These are phyloP conservation scores for Enteromius viviparus DNA, from an alignment of 2,797 vertebrate genomes.

Conservation along the genomic window DNA sequence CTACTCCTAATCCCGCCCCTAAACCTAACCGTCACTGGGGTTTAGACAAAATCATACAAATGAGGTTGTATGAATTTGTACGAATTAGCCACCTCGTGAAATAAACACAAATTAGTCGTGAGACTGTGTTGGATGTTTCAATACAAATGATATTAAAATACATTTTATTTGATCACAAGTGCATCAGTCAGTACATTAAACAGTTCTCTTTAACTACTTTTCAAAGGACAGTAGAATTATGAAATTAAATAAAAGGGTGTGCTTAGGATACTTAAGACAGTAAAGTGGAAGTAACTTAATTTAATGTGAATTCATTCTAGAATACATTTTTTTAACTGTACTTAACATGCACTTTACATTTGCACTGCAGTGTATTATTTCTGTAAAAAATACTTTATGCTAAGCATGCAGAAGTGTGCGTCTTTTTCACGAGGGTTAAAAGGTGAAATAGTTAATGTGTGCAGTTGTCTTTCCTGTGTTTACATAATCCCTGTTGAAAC, in stretches of 20 bases:
- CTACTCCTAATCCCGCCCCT: too few species aligned
- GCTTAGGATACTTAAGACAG: not conserved
- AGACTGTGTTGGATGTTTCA: not conserved
- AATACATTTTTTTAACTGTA: not conserved
- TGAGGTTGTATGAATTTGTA: too few species aligned
- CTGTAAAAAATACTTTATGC: not conserved
- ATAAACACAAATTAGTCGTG: too few species aligned
- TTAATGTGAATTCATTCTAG: not conserved
- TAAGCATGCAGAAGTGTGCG: not conserved
- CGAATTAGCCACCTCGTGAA: too few species aligned
- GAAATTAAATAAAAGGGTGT: not conserved
- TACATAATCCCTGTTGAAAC: not conserved
- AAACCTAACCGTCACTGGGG: too few species aligned
- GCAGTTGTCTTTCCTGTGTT: not conserved
- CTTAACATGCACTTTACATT: not conserved
- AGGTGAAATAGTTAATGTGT: not conserved
- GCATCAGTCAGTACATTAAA: not conserved
- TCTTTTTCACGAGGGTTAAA: not conserved
- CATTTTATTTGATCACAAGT: not conserved
- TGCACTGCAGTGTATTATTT: not conserved
- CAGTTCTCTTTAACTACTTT: not conserved
- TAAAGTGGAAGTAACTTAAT: not conserved
- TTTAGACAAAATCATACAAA: too few species aligned
- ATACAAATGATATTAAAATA: not conserved
- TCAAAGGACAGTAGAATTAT: not conserved